Base-by-base conservation (phyloP, 2,113 vertebrate species). In the Eptesicus fuscus region DNA sequence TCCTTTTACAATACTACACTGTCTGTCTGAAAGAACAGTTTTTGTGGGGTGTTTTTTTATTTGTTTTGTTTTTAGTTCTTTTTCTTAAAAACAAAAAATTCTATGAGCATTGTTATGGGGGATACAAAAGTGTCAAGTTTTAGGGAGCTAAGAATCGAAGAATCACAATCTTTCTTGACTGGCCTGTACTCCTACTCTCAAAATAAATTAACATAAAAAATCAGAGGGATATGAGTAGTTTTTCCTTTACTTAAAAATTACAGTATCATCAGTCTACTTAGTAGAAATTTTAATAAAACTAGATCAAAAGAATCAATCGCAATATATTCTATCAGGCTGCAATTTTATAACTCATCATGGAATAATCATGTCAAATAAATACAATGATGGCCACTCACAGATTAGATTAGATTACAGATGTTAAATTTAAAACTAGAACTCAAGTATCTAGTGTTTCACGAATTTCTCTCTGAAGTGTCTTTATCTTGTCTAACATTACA, bases 351-450 rank as follows among this genome's bases (percentile, higher is more conserved):
- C 92, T 96, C 89, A 96, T 85, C 76, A 88, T 83, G 74, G 67
- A 42, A 91, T 77, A 93, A 95, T 93, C 92, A 95, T 8, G 42
- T 88, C 80, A 97, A 94, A 97, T 96, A 97, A 91, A 96, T 90
- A 94, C 51, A 74, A 92, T 92, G 85, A 93, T 78, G 69, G 56
- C 47, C 90, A 93, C 82, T 95, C 30, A 71, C 74, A 94, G 91
- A 96, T 90, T 95, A 90, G 79, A 83, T 70, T 94, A 93, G 90
- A 96, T 94, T 93, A 97, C 28, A 79, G 84, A 90, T 88, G 67
- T 90, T 96, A 94, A 83, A 94, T 93, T 90, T 86, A 89, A 95
- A 96, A 93, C 87, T 69, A 96, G 83, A 93, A 96, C 96, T 94
- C 95, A 94, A 94, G 61, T 94, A 85, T 91, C 40, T 83, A 63